Conservation (phyloP, 1,140 invertebrate species). For the Caerostris extrusa region DNA sequence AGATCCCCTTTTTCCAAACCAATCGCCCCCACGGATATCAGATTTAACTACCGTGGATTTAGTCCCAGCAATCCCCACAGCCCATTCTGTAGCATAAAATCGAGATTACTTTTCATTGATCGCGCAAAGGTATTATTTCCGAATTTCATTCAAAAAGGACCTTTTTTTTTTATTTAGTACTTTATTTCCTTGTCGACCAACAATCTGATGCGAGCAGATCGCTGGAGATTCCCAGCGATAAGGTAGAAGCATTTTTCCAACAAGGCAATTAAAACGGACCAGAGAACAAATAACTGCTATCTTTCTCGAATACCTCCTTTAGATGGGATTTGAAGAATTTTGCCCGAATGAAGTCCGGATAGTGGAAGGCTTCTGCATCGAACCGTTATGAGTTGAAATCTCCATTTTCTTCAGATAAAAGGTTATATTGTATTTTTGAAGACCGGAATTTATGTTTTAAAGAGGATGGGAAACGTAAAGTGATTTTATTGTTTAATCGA, state of each 20-base stretch:
- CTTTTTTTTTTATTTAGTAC: background rate
- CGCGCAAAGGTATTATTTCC: background rate
- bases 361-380: background rate
- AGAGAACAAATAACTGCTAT: slow-evolving; percentile 43
- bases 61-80: background rate
- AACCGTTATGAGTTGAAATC: background rate
- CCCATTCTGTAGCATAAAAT: slow-evolving; percentile 17
- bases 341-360: slow-evolving; percentile 7
- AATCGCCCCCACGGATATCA: background rate
- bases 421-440: background rate
- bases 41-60: slow-evolving; percentile 30
- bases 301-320: background rate
- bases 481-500: background rate
- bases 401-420: background rate
- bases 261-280: slow-evolving; percentile 51
- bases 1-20: background rate
- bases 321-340: slow-evolving; percentile 51
- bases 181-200: background rate
- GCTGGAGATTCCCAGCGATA: background rate
- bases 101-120: background rate
- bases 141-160: background rate
- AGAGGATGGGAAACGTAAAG: background rate
- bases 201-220: background rate
- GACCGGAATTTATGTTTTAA: background rate
- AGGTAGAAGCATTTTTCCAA: background rate